Percentiles rank a stretch among this genome's conserved stretches.
Conservation (phyloP, 2,113 vertebrate species). For the Peucedramus taeniatus region DNA sequence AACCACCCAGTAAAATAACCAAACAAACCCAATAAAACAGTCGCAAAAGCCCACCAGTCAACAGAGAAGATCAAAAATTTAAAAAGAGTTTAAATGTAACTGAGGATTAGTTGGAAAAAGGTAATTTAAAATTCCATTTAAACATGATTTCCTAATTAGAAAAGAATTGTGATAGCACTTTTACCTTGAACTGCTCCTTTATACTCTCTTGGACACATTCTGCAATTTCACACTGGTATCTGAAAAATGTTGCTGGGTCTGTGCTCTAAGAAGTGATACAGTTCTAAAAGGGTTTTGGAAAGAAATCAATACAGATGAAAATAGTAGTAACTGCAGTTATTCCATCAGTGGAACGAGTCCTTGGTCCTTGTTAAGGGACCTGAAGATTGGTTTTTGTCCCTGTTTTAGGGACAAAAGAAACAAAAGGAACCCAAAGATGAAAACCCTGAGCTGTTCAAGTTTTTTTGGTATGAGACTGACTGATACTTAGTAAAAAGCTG, state of each 20-base stretch:
- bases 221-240: not conserved
- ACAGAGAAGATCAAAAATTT: not conserved
- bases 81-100: not conserved
- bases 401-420: not conserved
- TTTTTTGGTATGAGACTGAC: not conserved
- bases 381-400: not conserved
- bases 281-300: not conserved
- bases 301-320: not conserved
- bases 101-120: not conserved
- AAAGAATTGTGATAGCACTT: not conserved
- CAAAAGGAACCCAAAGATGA: not conserved
- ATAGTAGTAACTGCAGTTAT: not conserved
- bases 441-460: not conserved
- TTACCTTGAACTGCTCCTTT: not conserved
- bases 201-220: not conserved
- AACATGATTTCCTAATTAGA: not conserved
- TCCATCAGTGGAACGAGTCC: not conserved
- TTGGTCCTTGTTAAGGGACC: not conserved
- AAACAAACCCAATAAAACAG: not conserved
- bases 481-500: not conserved
- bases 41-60: fast-evolving
- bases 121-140: not conserved
- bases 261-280: not conserved
- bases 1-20: fast-evolving
- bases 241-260: not conserved